Evolutionary conservation across 2,888 invertebrate species (phyloP).

Genomic region (Platycnemis pennipes): DNA sequence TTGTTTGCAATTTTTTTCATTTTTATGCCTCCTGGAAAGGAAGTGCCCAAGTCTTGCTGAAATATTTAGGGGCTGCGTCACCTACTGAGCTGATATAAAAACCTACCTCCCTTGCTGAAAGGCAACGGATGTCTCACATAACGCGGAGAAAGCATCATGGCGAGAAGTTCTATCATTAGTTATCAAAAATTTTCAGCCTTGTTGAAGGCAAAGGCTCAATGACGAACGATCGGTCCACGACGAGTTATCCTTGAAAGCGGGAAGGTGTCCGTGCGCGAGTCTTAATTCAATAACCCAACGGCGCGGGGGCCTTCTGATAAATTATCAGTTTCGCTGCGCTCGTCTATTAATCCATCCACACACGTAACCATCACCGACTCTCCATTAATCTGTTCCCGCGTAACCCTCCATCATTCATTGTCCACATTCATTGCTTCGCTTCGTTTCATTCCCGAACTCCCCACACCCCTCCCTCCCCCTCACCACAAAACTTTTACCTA

Average conservation of each 20-base stretch:
- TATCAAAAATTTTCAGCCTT: not conserved
- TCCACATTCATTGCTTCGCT: not conserved
- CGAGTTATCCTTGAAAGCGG: not conserved
- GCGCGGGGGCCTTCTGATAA: not conserved
- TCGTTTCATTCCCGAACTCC: not conserved
- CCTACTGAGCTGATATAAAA: no score
- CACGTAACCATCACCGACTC: not conserved
- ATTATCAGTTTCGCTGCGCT: not conserved
- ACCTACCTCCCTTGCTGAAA: no score
- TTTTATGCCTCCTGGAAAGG: no score
- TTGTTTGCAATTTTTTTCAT: no score
- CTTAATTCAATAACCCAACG: not conserved
- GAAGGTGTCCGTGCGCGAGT: not conserved
- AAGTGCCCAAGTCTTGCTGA: no score
- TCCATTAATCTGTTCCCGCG: not conserved
- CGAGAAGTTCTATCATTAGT: not conserved
- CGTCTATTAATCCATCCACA: slow-evolving; percentile 30
- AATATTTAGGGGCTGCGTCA: no score
- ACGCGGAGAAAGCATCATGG: not conserved
- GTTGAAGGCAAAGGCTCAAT: not conserved
- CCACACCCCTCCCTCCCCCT: not conserved
- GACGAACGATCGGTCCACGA: not conserved
- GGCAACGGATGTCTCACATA: no score
- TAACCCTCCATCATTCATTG: not conserved
- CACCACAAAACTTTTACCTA: not conserved